Conservation (phyloP, 2,888 invertebrate genomes). For the Campoplex capitator region DNA sequence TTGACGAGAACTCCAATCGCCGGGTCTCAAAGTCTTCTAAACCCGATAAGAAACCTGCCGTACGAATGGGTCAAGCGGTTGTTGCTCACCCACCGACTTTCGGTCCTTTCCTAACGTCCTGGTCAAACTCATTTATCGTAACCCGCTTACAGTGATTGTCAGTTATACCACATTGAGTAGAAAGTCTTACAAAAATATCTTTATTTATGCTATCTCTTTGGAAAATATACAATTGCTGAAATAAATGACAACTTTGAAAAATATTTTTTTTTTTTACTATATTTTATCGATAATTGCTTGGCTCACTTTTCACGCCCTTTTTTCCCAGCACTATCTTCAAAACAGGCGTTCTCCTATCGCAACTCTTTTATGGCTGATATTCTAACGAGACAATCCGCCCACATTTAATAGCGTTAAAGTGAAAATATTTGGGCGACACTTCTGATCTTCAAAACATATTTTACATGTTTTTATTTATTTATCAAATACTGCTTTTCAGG, state of each 20-base stretch:
- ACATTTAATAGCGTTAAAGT: conserved; percentile 1
- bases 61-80: conserved; percentile 35
- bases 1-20: conserved; percentile 4
- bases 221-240: not conserved
- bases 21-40: conserved; percentile 34
- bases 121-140: conserved; percentile 5
- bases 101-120: conserved; percentile 9
- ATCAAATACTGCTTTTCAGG: not conserved
- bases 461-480: not conserved
- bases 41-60: conserved; percentile 63
- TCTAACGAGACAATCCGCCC: conserved; percentile 13
- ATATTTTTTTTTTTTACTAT: not conserved
- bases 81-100: conserved; percentile 32
- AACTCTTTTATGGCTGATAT: conserved; percentile 1
- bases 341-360: conserved; percentile 17
- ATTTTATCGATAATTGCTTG: not conserved
- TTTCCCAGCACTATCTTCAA: not conserved
- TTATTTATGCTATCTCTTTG: conserved; percentile 15
- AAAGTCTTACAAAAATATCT: conserved; percentile 17
- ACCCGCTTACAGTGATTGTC: conserved; percentile 16
- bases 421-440: not conserved
- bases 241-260: not conserved
- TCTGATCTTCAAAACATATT: not conserved
- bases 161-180: conserved; percentile 10
- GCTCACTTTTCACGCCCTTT: conserved; percentile 3